Percentiles rank a stretch among this genome's conserved stretches.
Evolutionary conservation across 2,113 vertebrate genomes (phyloP).

Genomic region (Gavialis gangeticus): DNA sequence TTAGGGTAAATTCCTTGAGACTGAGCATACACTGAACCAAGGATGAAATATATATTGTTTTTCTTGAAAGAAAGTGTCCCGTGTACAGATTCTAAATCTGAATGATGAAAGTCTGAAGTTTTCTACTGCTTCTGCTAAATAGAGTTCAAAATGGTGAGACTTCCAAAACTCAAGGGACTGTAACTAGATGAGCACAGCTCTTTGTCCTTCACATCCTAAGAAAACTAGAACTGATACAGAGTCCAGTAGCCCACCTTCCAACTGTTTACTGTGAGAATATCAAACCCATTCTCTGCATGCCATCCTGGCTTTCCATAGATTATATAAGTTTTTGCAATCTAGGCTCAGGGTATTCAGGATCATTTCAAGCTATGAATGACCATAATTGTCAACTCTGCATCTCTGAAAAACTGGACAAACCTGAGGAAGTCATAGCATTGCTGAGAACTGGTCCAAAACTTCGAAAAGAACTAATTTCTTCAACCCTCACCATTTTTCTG

Average conservation of each 20-base stretch:
- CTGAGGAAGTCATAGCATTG: neutral
- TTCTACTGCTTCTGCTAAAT: neutral
- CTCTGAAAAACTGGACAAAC: neutral
- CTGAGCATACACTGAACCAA: too few species aligned
- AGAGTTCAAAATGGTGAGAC: neutral
- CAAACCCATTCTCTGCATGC: neutral
- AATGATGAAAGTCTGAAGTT: neutral
- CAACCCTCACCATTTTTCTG: neutral
- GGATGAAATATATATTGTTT: neutral
- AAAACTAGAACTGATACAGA: neutral
- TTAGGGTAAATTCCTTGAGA: too few species aligned
- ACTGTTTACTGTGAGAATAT: neutral
- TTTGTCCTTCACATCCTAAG: neutral
- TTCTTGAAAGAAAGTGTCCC: neutral
- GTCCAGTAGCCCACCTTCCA: neutral
- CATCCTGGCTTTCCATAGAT: neutral
- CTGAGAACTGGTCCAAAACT: neutral
- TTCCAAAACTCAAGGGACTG: neutral
- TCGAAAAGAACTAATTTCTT: neutral
- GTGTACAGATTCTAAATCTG: neutral
- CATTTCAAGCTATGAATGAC: neutral
- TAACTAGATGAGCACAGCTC: neutral
- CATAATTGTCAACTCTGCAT: neutral
- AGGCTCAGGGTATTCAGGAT: neutral
- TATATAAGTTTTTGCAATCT: neutral